Conservation (phyloP, 2,888 invertebrate species). For the Metacarcinus magister region DNA sequence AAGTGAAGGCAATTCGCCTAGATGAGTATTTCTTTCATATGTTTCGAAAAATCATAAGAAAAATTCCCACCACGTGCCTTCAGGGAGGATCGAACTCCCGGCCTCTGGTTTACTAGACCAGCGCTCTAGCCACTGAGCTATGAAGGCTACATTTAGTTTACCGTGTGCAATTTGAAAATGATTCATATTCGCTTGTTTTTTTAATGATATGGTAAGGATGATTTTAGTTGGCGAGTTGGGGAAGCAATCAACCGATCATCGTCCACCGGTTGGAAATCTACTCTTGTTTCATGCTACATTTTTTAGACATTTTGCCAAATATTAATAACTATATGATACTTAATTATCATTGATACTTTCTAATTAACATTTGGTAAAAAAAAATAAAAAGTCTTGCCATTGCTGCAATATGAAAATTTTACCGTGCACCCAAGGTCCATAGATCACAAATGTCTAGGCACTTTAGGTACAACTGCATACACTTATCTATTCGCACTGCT, state of each 20-base stretch:
- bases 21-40: not conserved
- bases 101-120: constrained; percentile 82
- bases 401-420: no score
- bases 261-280: not conserved
- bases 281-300: not conserved
- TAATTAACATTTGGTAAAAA: no score
- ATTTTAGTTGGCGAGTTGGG: not conserved
- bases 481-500: no score
- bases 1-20: not conserved
- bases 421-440: no score
- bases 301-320: no score
- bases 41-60: not conserved
- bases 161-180: not conserved
- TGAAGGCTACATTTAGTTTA: constrained; percentile 64
- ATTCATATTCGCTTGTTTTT: not conserved
- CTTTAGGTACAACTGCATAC: no score
- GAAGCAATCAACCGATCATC: not conserved
- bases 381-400: no score
- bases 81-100: constrained; percentile 82
- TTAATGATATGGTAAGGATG: not conserved
- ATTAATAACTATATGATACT: no score
- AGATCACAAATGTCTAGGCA: no score
- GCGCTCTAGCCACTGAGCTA: constrained; percentile 82
- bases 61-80: constrained; percentile 68
- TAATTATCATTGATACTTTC: no score